A percentile compares a stretch with the other conserved stretches of the same genome.
Evolutionary conservation across 1,140 invertebrate genomes (phyloP).

Genomic region (Plodia interpunctella): DNA sequence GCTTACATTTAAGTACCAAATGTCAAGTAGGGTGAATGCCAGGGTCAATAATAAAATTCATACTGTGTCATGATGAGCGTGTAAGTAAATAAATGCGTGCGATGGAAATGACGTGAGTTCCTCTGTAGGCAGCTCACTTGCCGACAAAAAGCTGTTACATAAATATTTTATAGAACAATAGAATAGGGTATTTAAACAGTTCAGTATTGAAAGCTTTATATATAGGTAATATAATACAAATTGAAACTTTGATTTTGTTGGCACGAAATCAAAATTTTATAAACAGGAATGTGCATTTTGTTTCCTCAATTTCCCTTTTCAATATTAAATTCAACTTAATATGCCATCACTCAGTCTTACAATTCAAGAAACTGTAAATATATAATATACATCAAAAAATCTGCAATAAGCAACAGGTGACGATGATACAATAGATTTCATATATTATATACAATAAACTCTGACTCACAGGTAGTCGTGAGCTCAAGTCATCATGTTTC

Average conservation of each 20-base stretch:
- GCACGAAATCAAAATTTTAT: slow-evolving; percentile 26
- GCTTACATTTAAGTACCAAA: slow-evolving; percentile 42
- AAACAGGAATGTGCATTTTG: slow-evolving; percentile 41
- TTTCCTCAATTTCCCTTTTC: slow-evolving; percentile 24
- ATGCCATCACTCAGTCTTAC: slow-evolving; percentile 66
- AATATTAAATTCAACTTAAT: slow-evolving; percentile 38
- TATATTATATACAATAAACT: slow-evolving; percentile 35
- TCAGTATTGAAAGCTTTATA: too few relatives aligned
- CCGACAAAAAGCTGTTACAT: too few relatives aligned
- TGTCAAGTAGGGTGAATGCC: slow-evolving; percentile 20
- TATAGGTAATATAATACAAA: too few relatives aligned
- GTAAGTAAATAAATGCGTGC: not conserved
- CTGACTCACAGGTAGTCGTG: slow-evolving; percentile 9
- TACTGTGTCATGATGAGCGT: not conserved
- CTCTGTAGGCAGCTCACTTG: not conserved
- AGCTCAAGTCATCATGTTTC: not conserved
- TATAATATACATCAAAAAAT: slow-evolving; percentile 43
- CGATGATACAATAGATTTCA: slow-evolving; percentile 33
- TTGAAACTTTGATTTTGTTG: slow-evolving; percentile 7
- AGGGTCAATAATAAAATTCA: slow-evolving; percentile 9
- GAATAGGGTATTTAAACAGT: too few relatives aligned
- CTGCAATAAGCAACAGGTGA: slow-evolving; percentile 46
- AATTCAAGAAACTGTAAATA: slow-evolving; percentile 51
- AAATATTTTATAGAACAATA: not conserved
- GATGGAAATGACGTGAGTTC: not conserved